phyloP scores from a whole-genome alignment of 2,888 invertebrate genomes.

The Drosophila lacicola region DNA sequence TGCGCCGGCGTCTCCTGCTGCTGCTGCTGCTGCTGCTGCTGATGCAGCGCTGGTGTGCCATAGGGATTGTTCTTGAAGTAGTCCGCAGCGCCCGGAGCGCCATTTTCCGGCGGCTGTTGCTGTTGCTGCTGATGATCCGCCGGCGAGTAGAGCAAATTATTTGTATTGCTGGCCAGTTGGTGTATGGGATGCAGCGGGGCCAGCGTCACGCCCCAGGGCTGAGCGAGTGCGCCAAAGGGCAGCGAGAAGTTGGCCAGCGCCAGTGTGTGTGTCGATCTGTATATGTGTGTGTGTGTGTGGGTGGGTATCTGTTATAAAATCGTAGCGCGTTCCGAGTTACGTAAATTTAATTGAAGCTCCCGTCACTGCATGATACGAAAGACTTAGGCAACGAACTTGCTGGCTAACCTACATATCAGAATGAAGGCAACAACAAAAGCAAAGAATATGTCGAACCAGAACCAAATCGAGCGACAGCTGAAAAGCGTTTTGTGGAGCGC shows the following conservation, averaged over 20 bases:
- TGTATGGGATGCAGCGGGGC: conserved; percentile 83
- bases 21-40: conserved; percentile 66
- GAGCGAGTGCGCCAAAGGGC: conserved; percentile 83
- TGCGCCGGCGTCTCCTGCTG: conserved; percentile 55
- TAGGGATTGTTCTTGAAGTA: conserved; percentile 85
- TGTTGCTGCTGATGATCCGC: conserved; percentile 84
- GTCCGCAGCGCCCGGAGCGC: conserved; percentile 48
- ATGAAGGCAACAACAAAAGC: conserved; percentile 16
- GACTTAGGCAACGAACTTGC: conserved; percentile 63
- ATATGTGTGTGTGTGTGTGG: not conserved
- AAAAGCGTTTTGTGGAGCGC: too few relatives aligned
- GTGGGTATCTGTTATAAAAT: not conserved
- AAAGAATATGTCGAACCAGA: conserved; percentile 14
- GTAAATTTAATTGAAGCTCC: conserved; percentile 42
- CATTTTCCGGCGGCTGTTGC: conserved; percentile 34
- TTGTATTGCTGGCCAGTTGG: conserved; percentile 84
- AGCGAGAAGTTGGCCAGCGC: conserved; percentile 84
- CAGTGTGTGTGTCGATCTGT: conserved; percentile 52
- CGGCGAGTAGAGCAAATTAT: conserved; percentile 84
- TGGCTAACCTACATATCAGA: conserved; percentile 54
- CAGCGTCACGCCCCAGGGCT: conserved; percentile 84
- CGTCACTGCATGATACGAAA: conserved; percentile 67
- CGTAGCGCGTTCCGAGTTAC: conserved; percentile 29
- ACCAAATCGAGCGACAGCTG: conserved; percentile 36
- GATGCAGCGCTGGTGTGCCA: conserved; percentile 79